A percentile compares a stretch with the other conserved stretches of the same genome.
Evolutionary conservation across 2,888 invertebrate genomes (phyloP).

Genomic region (Eremobia ochroleuca): DNA sequence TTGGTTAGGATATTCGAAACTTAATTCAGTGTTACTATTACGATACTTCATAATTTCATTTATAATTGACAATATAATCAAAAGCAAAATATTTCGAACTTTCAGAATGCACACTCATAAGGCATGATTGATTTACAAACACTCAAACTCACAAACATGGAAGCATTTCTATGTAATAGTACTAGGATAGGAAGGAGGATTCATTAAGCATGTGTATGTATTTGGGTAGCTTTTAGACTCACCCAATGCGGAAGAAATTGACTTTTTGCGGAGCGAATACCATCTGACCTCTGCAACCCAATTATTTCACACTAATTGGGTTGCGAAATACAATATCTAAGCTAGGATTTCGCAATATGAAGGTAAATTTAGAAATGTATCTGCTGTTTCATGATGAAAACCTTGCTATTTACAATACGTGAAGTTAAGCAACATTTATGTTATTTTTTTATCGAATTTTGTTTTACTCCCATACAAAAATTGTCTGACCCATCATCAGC

Average conservation of each 20-base stretch:
- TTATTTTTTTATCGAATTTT: no score
- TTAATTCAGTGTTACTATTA: no score
- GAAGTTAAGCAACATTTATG: no score
- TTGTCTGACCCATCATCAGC: no score
- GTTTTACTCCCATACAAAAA: no score
- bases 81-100: no score
- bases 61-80: no score
- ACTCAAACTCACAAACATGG: slow-evolving; percentile 10
- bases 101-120: background rate
- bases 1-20: no score
- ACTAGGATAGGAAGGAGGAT: background rate
- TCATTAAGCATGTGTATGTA: background rate
- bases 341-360: background rate
- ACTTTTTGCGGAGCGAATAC: slow-evolving; percentile 29
- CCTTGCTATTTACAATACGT: no score
- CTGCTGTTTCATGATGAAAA: background rate
- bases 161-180: background rate
- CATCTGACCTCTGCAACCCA: slow-evolving; percentile 38
- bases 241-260: slow-evolving; percentile 32
- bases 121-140: slow-evolving; percentile 1
- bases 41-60: no score
- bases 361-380: background rate
- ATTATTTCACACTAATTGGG: slow-evolving; percentile 44
- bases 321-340: slow-evolving; percentile 26
- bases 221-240: slow-evolving; percentile 4